phyloP scores from a whole-genome alignment of 2,113 vertebrate species.

The Pomatostomus ruficeps region DNA sequence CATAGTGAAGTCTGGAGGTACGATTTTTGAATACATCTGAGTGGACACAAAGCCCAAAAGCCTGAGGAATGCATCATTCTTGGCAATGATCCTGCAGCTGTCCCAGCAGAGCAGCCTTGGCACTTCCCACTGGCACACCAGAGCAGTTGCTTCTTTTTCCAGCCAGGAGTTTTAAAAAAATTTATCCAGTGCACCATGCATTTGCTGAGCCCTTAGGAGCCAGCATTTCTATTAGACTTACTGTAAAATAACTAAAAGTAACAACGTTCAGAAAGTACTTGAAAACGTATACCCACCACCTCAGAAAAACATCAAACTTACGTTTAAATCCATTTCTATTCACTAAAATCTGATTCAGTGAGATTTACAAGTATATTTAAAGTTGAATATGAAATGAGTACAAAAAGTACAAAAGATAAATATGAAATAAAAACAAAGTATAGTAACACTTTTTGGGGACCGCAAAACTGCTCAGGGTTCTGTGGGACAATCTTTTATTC shows the following conservation, averaged over 20 bases:
- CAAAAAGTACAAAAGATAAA: neutral
- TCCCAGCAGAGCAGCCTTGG: neutral
- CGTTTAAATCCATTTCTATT: neutral
- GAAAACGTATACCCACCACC: neutral
- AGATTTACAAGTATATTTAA: neutral
- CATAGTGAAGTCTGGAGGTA: neutral
- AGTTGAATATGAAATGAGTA: neutral
- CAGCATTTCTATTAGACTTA: neutral
- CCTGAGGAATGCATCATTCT: accelerated
- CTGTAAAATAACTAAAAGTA: neutral
- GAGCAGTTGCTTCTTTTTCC: neutral
- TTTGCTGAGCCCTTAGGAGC: neutral
- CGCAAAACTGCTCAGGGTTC: no score
- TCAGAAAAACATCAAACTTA: neutral
- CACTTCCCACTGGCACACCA: neutral
- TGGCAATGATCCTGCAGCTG: neutral
- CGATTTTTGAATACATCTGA: neutral
- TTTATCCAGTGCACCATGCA: neutral
- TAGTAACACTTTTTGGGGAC: no score
- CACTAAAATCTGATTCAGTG: neutral
- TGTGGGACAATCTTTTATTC: no score
- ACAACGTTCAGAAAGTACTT: neutral
- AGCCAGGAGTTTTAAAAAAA: neutral
- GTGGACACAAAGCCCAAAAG: neutral
- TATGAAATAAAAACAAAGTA: neutral